phyloP scores from a whole-genome alignment of 2,113 vertebrate species.

The Pseudois nayaur region DNA sequence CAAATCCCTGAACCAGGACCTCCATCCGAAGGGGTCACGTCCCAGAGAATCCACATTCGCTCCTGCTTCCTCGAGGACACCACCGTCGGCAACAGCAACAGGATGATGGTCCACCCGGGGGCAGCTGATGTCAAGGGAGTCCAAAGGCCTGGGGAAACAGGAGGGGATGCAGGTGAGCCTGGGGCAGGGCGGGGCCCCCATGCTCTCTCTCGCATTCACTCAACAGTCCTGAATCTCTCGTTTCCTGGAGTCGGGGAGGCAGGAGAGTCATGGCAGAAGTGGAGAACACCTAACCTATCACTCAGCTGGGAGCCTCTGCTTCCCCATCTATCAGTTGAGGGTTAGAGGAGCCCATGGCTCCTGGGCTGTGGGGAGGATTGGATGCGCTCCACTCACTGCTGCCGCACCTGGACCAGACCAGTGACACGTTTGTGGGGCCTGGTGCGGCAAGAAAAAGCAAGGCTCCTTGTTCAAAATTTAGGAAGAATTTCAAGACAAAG shows the following conservation, averaged over 20 bases:
- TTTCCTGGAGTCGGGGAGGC: background rate
- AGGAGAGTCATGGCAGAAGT: accelerated
- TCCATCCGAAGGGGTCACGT: accelerated
- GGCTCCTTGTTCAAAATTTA: background rate
- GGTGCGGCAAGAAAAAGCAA: accelerated
- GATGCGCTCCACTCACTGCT: background rate
- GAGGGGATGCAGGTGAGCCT: background rate
- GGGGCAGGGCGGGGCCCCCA: background rate
- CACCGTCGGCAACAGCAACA: background rate
- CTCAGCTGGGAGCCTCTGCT: background rate
- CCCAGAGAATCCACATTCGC: slow-evolving; percentile 16
- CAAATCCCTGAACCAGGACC: background rate
- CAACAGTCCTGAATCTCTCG: accelerated
- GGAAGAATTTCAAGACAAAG: background rate
- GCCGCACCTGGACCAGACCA: background rate
- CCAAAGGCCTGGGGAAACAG: accelerated
- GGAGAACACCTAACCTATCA: too few relatives aligned
- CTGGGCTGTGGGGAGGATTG: background rate
- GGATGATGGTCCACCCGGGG: background rate
- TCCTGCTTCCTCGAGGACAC: background rate
- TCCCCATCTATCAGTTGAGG: background rate
- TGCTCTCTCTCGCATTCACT: accelerated
- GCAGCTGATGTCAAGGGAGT: accelerated
- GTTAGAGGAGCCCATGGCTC: accelerated
- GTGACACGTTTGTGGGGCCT: background rate